Conservation (phyloP, 1,140 invertebrate genomes). For the Gryon sp. region DNA sequence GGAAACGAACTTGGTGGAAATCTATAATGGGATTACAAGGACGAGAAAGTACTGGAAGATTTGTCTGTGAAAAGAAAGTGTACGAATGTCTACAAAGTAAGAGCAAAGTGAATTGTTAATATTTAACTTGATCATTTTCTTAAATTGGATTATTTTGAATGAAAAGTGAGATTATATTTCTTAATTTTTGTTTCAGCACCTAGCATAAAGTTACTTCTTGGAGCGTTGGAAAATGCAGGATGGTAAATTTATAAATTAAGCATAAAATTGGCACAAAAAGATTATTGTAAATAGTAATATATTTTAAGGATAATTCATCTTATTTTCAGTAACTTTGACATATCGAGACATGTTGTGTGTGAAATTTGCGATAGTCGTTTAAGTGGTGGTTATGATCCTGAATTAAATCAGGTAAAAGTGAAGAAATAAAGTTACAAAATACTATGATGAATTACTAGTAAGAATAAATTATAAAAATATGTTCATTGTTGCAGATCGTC, state of each 20-base stretch:
- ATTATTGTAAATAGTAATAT: constrained; percentile 19
- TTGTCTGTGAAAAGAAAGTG: constrained; percentile 91
- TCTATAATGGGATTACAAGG: constrained; percentile 83
- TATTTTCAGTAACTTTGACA: constrained; percentile 86
- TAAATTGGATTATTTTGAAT: constrained; percentile 2
- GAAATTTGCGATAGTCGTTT: constrained; percentile 91
- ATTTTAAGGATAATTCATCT: constrained; percentile 12
- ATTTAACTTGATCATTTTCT: neutral
- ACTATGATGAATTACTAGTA: neutral
- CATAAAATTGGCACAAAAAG: no score
- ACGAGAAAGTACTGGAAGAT: constrained; percentile 84
- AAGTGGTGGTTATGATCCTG: constrained; percentile 95
- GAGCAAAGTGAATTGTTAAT: constrained; percentile 40
- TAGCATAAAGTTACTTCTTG: constrained; percentile 24
- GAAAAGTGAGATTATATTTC: neutral
- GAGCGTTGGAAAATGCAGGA: constrained; percentile 79
- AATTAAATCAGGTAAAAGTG: constrained; percentile 87
- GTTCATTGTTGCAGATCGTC: constrained; percentile 84
- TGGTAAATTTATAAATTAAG: constrained; percentile 84
- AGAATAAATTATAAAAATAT: constrained; percentile 1
- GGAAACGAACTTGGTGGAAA: constrained; percentile 80
- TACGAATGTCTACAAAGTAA: constrained; percentile 87
- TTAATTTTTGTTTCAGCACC: constrained; percentile 10
- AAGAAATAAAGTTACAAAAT: no score
- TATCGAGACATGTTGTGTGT: constrained; percentile 93